phyloP scores from a whole-genome alignment of 2,888 invertebrate species.

The Aproaerema taeniolella region DNA sequence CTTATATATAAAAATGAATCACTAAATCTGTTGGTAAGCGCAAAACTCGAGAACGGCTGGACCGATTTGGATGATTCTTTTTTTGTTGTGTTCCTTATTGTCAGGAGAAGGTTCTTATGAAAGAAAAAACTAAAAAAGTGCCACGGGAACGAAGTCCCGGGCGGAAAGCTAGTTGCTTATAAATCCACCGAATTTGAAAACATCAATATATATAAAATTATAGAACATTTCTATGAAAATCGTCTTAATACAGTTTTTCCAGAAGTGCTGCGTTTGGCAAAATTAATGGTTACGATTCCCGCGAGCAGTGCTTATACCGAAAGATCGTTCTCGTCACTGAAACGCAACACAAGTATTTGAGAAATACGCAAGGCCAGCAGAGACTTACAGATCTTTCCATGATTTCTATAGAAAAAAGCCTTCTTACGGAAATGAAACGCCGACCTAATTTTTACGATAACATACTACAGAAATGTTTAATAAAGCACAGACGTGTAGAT shows the following conservation, averaged over 20 bases:
- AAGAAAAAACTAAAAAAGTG: no score
- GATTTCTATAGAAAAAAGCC: constrained; percentile 9
- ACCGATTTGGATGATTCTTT: no score
- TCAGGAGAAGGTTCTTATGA: no score
- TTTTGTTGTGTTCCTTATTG: no score
- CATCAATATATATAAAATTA: no score
- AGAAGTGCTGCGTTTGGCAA: background rate
- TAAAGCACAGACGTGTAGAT: background rate
- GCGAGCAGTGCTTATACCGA: constrained; percentile 5
- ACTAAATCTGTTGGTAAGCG: no score
- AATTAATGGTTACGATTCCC: constrained; percentile 1
- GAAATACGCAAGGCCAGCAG: constrained; percentile 6
- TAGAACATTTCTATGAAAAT: constrained; percentile 1
- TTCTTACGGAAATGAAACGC: constrained; percentile 5
- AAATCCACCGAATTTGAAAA: no score
- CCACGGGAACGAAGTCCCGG: no score
- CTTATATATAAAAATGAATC: no score
- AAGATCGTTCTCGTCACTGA: constrained; percentile 7
- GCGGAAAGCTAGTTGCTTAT: no score
- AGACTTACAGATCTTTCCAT: constrained; percentile 6
- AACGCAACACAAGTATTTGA: constrained; percentile 4
- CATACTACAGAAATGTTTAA: background rate
- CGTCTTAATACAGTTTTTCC: constrained; percentile 4
- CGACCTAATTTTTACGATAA: constrained; percentile 4
- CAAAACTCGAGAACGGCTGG: no score